phyloP scores from a whole-genome alignment of 2,797 vertebrate genomes.

The Malacoctenus gilli region DNA sequence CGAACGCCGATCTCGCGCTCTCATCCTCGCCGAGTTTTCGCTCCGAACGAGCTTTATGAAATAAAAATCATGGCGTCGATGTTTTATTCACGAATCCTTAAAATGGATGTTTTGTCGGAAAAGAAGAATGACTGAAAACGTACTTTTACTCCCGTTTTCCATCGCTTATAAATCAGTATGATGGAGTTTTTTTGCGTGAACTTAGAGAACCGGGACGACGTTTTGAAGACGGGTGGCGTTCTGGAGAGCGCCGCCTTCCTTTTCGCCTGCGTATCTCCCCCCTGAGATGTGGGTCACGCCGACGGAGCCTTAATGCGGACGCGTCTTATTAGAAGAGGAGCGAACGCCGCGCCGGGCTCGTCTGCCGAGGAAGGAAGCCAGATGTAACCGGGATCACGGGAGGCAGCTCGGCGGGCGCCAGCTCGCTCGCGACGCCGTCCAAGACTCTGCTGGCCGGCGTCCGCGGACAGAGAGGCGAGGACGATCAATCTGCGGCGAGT shows the following conservation, averaged over 20 bases:
- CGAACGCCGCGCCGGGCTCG: background rate
- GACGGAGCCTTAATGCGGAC: constrained; percentile 5
- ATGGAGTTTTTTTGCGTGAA: too few species aligned
- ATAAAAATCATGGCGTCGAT: too few species aligned
- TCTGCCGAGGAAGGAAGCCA: constrained; percentile 6
- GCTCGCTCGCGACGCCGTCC: constrained; percentile 11
- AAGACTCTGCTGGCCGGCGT: constrained; percentile 14
- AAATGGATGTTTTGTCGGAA: background rate
- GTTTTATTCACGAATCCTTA: constrained; percentile 16
- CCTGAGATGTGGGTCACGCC: constrained; percentile 6
- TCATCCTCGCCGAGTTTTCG: constrained; percentile 24
- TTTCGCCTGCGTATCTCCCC: background rate
- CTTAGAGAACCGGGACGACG: too few species aligned
- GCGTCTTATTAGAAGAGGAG: too few species aligned
- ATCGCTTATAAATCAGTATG: too few species aligned
- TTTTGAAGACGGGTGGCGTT: too few species aligned
- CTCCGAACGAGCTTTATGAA: background rate
- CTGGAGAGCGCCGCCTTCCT: too few species aligned
- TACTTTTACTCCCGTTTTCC: too few species aligned
- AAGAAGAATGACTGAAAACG: constrained; percentile 1
- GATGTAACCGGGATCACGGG: constrained; percentile 11
- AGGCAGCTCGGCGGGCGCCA: constrained; percentile 2
- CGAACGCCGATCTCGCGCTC: constrained; percentile 25
- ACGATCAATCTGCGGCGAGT: constrained; percentile 30
- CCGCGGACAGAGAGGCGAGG: constrained; percentile 8